Conservation (phyloP, 2,888 invertebrate genomes). For the Netelia fuscicornis region DNA sequence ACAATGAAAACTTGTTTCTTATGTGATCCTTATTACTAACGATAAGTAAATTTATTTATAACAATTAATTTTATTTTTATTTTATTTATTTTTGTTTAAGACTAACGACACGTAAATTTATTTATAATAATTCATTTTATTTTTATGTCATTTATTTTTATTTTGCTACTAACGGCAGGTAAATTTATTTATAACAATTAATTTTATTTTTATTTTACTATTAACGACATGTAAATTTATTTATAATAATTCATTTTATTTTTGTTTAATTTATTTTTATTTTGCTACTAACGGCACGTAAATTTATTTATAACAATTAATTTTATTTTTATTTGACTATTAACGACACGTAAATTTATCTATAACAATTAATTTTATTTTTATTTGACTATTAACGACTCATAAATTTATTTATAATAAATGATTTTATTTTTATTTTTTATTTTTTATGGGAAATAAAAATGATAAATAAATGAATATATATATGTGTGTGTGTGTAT, state of each 20-base stretch:
- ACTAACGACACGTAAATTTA: background rate
- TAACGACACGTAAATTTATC: background rate
- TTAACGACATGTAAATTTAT: background rate
- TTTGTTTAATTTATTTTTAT: too few species aligned
- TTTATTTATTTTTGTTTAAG: background rate
- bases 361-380: background rate
- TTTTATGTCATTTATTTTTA: too few species aligned
- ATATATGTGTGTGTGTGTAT: background rate
- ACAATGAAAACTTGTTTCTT: too few species aligned
- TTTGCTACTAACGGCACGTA: background rate
- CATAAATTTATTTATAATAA: background rate
- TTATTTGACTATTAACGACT: too few species aligned
- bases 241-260: background rate
- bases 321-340: background rate
- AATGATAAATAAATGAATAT: background rate
- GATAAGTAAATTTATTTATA: background rate
- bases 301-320: background rate
- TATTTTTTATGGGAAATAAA: background rate
- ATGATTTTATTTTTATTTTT: background rate
- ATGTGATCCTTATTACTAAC: too few species aligned
- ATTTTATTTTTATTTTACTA: background rate
- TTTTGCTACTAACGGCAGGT: background rate
- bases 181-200: background rate
- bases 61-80: background rate
- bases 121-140: background rate